A percentile compares a stretch with the other conserved stretches of the same genome.
Conservation (phyloP, 2,113 vertebrate species). For the Percopsis transmontana region DNA sequence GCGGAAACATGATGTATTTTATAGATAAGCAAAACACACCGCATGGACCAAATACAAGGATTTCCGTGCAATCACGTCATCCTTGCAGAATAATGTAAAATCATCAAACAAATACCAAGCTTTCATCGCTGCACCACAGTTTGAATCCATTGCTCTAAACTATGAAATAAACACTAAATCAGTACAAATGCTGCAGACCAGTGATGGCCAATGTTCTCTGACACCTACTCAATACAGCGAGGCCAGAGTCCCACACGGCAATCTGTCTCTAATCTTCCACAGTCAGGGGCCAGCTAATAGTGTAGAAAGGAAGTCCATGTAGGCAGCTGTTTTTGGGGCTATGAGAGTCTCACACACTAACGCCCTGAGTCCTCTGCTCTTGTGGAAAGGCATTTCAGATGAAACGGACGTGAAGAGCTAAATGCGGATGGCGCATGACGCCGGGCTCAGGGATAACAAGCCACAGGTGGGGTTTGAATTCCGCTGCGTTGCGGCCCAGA, state of each 20-base stretch:
- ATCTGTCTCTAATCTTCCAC: slow-evolving; percentile 70
- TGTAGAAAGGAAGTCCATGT: slow-evolving; percentile 52
- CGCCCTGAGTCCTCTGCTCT: slow-evolving; percentile 51
- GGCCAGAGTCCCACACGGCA: slow-evolving; percentile 52
- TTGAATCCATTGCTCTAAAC: slow-evolving; percentile 29
- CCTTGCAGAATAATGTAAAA: slow-evolving; percentile 2
- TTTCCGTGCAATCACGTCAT: background rate
- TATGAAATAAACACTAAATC: slow-evolving; percentile 56
- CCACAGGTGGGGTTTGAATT: slow-evolving; percentile 71
- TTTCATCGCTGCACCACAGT: slow-evolving; percentile 21
- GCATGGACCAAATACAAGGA: background rate
- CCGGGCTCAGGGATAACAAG: slow-evolving; percentile 65
- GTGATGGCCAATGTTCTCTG: slow-evolving; percentile 46
- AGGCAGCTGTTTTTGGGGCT: slow-evolving; percentile 47
- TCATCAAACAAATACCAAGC: slow-evolving; percentile 24
- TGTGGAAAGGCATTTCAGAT: slow-evolving; percentile 66
- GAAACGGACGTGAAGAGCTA: slow-evolving; percentile 63
- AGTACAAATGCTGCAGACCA: slow-evolving; percentile 30
- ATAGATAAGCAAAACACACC: too few species aligned
- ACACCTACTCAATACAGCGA: slow-evolving; percentile 54
- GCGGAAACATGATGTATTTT: too few species aligned
- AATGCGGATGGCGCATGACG: slow-evolving; percentile 64
- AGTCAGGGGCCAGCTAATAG: slow-evolving; percentile 54
- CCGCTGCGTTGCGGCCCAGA: slow-evolving; percentile 43
- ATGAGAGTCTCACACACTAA: slow-evolving; percentile 53